Evolutionary conservation across 2,888 invertebrate genomes (phyloP).

Genomic region (Campaea margaritaria): DNA sequence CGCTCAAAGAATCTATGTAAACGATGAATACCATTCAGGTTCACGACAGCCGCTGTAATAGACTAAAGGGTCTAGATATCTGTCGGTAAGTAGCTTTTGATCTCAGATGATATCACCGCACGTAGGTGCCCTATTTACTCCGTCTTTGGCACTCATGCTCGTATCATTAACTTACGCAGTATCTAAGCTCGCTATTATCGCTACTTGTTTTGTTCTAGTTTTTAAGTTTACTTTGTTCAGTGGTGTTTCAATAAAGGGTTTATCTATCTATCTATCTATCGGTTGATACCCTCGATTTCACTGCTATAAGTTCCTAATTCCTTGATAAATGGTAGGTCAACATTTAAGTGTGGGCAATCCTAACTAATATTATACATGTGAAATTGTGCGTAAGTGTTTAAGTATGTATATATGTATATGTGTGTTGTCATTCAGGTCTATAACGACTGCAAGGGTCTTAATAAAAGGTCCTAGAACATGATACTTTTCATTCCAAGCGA

Average conservation of each 20-base stretch:
- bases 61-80: constrained; percentile 14
- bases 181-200: background rate
- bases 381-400: too few relatives aligned
- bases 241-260: too few relatives aligned
- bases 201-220: too few relatives aligned
- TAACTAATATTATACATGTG: too few relatives aligned
- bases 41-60: constrained; percentile 14
- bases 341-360: too few relatives aligned
- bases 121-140: background rate
- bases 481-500: too few relatives aligned
- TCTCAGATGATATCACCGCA: constrained; percentile 4
- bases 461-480: too few relatives aligned
- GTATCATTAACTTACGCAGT: background rate
- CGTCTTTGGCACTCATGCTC: background rate
- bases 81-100: constrained; percentile 11
- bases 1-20: background rate
- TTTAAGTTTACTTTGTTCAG: too few relatives aligned
- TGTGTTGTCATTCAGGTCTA: too few relatives aligned
- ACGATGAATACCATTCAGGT: constrained; percentile 1
- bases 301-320: constrained; percentile 4
- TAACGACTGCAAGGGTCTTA: too few relatives aligned
- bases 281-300: constrained; percentile 1
- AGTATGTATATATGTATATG: too few relatives aligned
- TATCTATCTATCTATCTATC: too few relatives aligned
- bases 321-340: background rate